These are phyloP conservation scores for Alviniconcha strummeri DNA, from an alignment of 2,888 invertebrate genomes.

Conservation along the genomic window DNA sequence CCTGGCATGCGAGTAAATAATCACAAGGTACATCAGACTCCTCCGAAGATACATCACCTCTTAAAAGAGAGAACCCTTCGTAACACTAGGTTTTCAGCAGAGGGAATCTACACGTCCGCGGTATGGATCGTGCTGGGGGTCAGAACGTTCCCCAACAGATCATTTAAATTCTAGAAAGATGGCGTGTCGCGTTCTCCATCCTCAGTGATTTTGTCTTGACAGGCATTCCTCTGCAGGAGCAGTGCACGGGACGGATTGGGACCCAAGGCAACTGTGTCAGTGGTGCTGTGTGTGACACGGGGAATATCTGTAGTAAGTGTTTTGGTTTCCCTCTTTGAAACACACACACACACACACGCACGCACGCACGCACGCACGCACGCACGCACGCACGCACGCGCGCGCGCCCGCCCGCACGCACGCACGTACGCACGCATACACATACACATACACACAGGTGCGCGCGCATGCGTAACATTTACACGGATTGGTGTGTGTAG, in stretches of 20 bases:
- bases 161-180: too few relatives aligned
- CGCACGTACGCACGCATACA: neutral
- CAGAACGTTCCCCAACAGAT: too few relatives aligned
- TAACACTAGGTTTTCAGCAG: too few relatives aligned
- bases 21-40: too few relatives aligned
- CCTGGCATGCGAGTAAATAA: too few relatives aligned
- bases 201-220: neutral
- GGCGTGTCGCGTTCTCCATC: neutral
- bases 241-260: neutral
- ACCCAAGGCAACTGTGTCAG: too few relatives aligned
- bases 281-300: too few relatives aligned
- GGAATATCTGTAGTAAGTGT: neutral
- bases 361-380: neutral
- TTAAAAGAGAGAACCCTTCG: too few relatives aligned
- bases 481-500: too few relatives aligned
- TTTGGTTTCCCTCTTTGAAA: neutral
- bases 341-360: neutral
- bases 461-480: neutral
- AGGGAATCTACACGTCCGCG: too few relatives aligned
- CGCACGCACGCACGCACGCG: neutral
- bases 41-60: too few relatives aligned
- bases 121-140: too few relatives aligned
- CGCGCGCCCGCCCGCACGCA: neutral
- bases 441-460: neutral
- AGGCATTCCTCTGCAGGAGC: neutral